phyloP scores from a whole-genome alignment of 2,113 vertebrate genomes.

The Melanotaenia duboulayi region DNA sequence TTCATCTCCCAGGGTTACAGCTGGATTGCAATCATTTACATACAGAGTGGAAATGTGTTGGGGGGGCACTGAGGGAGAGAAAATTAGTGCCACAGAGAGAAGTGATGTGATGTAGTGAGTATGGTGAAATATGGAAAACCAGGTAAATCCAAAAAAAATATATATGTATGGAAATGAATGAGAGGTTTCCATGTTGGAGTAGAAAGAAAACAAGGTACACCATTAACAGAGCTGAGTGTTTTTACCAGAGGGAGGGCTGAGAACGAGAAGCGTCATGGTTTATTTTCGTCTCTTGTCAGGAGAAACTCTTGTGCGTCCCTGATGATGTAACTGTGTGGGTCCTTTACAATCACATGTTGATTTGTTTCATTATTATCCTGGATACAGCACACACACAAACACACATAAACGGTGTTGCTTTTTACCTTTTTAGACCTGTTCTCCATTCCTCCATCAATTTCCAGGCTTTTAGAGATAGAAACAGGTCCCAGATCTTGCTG shows the following conservation, averaged over 20 bases:
- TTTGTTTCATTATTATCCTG: constrained; percentile 17
- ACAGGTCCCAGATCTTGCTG: constrained; percentile 22
- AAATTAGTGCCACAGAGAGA: not conserved
- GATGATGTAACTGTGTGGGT: constrained; percentile 48
- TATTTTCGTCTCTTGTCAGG: constrained; percentile 51
- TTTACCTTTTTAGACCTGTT: not conserved
- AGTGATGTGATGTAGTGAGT: not conserved
- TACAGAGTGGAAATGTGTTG: constrained; percentile 19
- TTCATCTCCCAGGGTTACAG: constrained; percentile 25
- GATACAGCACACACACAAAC: not conserved
- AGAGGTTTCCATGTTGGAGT: not conserved
- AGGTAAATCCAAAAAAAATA: not conserved
- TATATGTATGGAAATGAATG: constrained; percentile 6
- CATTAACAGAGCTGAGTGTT: not conserved
- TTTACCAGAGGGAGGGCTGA: constrained; percentile 20
- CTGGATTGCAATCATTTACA: constrained; percentile 50
- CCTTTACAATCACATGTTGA: constrained; percentile 22
- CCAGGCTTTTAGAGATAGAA: constrained; percentile 28
- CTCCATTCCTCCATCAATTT: constrained; percentile 14
- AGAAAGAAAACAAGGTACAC: not conserved
- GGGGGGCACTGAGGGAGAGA: not conserved
- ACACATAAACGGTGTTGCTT: not conserved
- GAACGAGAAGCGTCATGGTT: constrained; percentile 1
- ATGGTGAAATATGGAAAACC: not conserved
- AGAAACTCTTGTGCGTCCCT: constrained; percentile 45